Percentiles rank a stretch among this genome's conserved stretches.
Evolutionary conservation across 2,113 vertebrate species (phyloP).

Genomic region (Ictalurus punctatus): DNA sequence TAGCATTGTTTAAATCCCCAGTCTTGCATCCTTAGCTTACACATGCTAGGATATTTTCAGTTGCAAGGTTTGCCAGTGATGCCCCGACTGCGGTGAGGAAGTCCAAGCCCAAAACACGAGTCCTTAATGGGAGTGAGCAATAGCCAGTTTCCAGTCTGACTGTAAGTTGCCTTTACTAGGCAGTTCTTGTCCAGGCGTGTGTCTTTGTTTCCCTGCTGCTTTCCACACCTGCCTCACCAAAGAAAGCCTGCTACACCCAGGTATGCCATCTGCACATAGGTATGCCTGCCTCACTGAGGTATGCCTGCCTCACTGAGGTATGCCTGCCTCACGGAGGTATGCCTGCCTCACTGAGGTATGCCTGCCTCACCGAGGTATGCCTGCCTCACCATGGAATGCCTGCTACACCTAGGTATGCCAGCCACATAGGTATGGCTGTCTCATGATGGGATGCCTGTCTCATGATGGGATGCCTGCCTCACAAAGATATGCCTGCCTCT

Average conservation of each 20-base stretch:
- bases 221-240: neutral
- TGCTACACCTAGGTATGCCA: neutral
- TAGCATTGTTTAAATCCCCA: neutral
- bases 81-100: neutral
- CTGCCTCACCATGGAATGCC: neutral
- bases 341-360: neutral
- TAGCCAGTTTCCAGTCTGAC: neutral
- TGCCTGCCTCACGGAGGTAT: too few relatives aligned
- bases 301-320: rapidly evolving
- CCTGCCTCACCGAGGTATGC: neutral
- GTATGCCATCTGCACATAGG: neutral
- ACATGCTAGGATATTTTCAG: neutral
- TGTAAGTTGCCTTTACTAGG: neutral
- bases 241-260: neutral
- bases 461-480: too few relatives aligned
- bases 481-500: neutral
- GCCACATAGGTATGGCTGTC: too few relatives aligned
- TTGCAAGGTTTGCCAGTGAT: neutral
- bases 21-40: neutral
- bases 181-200: neutral
- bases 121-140: neutral
- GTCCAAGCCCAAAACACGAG: neutral
- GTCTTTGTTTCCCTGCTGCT: neutral
- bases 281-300: neutral
- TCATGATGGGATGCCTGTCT: neutral